Conservation (phyloP, 2,113 vertebrate species). For the Gobio gobio region DNA sequence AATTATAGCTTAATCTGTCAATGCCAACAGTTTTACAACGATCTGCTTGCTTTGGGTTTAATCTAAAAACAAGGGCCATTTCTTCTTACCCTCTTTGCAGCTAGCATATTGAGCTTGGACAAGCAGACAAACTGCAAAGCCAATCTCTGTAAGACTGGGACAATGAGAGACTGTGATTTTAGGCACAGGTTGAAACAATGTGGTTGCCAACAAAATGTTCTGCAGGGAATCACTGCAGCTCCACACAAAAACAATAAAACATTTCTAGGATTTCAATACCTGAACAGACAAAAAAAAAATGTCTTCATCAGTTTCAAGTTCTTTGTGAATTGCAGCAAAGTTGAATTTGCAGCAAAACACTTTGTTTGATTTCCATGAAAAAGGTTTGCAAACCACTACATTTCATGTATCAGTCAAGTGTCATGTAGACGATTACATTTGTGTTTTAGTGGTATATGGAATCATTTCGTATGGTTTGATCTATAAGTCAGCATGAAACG, state of each 20-base stretch:
- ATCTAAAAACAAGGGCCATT: background rate
- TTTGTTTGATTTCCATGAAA: background rate
- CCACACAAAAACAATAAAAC: background rate
- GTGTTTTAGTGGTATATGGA: background rate
- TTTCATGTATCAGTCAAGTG: background rate
- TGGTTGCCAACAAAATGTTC: conserved; percentile 1
- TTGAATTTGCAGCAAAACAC: too few species aligned
- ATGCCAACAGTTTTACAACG: background rate
- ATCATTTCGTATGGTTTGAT: background rate
- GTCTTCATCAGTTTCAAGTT: background rate
- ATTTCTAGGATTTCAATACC: background rate
- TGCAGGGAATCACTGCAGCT: background rate
- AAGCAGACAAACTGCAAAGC: background rate
- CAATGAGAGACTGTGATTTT: background rate
- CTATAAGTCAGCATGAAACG: too few species aligned
- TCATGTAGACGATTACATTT: background rate
- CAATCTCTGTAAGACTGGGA: background rate
- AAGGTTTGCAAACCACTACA: background rate
- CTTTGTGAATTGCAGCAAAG: background rate
- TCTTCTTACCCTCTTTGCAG: background rate
- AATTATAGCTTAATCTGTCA: background rate
- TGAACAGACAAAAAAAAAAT: background rate
- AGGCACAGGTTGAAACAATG: conserved; percentile 9
- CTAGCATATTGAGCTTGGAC: background rate
- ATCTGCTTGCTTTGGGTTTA: background rate